These are phyloP conservation scores for Drosophila virilis DNA, from an alignment of 1,140 invertebrate species.

Conservation along the genomic window DNA sequence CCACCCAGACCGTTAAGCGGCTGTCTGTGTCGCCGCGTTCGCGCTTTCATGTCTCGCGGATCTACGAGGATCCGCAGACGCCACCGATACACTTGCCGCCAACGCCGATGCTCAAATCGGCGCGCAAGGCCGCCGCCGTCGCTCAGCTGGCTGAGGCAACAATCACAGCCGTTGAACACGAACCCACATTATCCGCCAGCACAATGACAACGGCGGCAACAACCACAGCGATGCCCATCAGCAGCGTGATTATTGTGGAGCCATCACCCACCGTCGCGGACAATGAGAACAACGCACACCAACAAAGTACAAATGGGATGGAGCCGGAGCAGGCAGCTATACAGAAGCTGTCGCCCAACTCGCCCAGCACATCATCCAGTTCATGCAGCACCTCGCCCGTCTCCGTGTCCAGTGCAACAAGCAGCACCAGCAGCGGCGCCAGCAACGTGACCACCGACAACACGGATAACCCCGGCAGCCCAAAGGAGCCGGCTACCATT, in stretches of 20 bases:
- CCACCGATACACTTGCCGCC: slow-evolving; percentile 75
- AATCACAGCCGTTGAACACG: neutral
- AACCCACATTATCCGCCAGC: neutral
- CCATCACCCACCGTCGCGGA: slow-evolving; percentile 19
- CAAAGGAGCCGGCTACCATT: neutral
- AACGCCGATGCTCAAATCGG: slow-evolving; percentile 75
- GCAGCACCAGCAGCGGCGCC: slow-evolving; percentile 32
- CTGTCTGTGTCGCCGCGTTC: slow-evolving; percentile 75
- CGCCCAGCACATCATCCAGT: slow-evolving; percentile 56
- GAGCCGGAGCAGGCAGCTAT: neutral
- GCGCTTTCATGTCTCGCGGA: slow-evolving; percentile 76
- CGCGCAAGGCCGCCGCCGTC: slow-evolving; percentile 54
- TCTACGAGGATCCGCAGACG: slow-evolving; percentile 80
- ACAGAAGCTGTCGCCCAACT: slow-evolving; percentile 44
- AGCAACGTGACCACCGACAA: slow-evolving; percentile 37
- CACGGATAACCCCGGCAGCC: slow-evolving; percentile 24
- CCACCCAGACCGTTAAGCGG: slow-evolving; percentile 76
- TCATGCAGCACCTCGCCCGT: slow-evolving; percentile 68
- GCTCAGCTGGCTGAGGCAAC: slow-evolving; percentile 33
- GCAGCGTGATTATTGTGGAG: slow-evolving; percentile 57
- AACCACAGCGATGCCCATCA: slow-evolving; percentile 43
- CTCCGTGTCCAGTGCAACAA: slow-evolving; percentile 35
- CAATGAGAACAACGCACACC: slow-evolving; percentile 30
- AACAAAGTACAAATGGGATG: slow-evolving; percentile 57
- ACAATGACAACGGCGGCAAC: slow-evolving; percentile 8